These are phyloP conservation scores for rat (Rattus norvegicus) DNA, from an alignment of 2,113 vertebrate genomes.

Conservation along the genomic window GRCr8 NC_086020.1:235078501-235079000, in stretches of 20 bases:
- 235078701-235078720: slow-evolving; percentile 12
- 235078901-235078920: not conserved
- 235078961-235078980: not conserved
- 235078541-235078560: not conserved
- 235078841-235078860: rapidly evolving
- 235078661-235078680: slow-evolving; percentile 13
- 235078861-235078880: not conserved
- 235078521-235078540: not conserved
- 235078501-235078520: not conserved
- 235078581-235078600: slow-evolving; percentile 41
- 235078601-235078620: slow-evolving; percentile 34
- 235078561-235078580: not conserved
- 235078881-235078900: not conserved
- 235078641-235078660: slow-evolving; percentile 13
- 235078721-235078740: not conserved
- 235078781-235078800: not conserved
- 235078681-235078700: not conserved
- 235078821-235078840: too few species aligned
- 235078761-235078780: not conserved
- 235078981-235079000: not conserved
- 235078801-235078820: not conserved
- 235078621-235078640: not conserved
- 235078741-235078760: not conserved
- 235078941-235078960: not conserved
- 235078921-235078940: not conserved